Conservation (phyloP, 2,888 invertebrate species). For the Eupithecia insigniata region DNA sequence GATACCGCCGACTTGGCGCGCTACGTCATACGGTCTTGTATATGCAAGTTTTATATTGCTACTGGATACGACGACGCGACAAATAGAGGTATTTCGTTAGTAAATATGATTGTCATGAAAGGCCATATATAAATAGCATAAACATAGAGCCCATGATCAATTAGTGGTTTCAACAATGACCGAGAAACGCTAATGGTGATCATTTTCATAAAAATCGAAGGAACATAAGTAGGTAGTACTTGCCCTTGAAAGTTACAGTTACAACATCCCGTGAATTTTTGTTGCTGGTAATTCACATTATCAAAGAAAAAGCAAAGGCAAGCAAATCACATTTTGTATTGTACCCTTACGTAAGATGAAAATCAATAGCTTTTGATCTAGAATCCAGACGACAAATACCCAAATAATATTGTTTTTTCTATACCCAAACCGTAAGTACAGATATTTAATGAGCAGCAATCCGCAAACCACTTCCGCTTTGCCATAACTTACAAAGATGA, state of each 20-base stretch:
- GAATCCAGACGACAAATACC: no score
- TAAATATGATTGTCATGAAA: no score
- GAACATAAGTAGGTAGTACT: not conserved
- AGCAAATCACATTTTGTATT: no score
- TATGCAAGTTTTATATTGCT: conserved; percentile 44
- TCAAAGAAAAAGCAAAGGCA: no score
- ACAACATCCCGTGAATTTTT: no score
- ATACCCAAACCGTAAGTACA: not conserved
- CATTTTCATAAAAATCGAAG: not conserved
- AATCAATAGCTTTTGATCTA: not conserved
- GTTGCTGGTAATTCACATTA: no score
- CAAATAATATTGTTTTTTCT: not conserved
- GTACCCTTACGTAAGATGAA: not conserved
- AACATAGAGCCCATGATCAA: not conserved
- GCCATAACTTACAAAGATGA: conserved; percentile 12
- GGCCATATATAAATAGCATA: no score
- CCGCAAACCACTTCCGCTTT: conserved; percentile 12
- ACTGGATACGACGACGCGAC: conserved; percentile 46
- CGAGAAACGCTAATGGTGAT: not conserved
- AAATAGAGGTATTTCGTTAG: not conserved
- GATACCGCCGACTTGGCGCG: conserved; percentile 70
- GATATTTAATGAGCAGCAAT: conserved; percentile 6
- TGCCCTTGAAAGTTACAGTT: not conserved
- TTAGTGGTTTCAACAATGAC: not conserved
- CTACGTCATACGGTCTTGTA: conserved; percentile 50